Percentiles rank a stretch among this genome's conserved stretches.
These are phyloP conservation scores for Tetrao urogallus DNA, from an alignment of 2,113 vertebrate species.

Conservation along the genomic window DNA sequence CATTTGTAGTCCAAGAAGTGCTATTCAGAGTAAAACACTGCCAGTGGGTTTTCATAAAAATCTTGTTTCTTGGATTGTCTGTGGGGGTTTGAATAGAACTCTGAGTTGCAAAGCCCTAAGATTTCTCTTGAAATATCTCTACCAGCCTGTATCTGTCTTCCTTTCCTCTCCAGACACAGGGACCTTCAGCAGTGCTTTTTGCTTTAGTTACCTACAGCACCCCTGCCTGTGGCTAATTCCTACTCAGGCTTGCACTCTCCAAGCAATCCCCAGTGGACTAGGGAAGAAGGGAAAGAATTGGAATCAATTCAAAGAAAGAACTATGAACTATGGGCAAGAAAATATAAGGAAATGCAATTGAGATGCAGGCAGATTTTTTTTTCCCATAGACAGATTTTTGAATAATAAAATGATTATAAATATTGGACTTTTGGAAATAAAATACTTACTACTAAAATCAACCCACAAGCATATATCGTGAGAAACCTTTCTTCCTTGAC, in stretches of 20 bases:
- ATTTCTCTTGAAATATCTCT: background rate
- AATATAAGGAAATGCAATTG: conserved; percentile 31
- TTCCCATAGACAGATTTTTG: conserved; percentile 11
- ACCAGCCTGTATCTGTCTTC: background rate
- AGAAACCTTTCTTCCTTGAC: conserved; percentile 39
- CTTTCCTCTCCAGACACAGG: background rate
- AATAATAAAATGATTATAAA: conserved; percentile 49
- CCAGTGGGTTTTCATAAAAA: conserved; percentile 35
- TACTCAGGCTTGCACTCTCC: background rate
- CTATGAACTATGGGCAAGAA: background rate
- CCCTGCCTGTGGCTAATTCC: background rate
- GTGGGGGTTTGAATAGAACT: background rate
- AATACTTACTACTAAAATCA: conserved; percentile 45
- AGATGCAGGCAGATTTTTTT: background rate
- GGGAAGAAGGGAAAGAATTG: background rate
- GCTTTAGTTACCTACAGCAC: background rate
- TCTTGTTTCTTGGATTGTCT: background rate
- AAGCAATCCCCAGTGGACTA: background rate
- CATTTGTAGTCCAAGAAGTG: conserved; percentile 39
- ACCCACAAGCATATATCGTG: background rate
- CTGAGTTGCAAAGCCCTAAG: background rate
- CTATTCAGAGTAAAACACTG: conserved; percentile 24
- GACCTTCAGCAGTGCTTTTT: background rate
- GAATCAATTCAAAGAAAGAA: background rate
- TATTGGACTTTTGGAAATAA: conserved; percentile 18